These are phyloP conservation scores for Herpailurus yagouaroundi DNA, from an alignment of 2,113 vertebrate species.

Conservation along the genomic window DNA sequence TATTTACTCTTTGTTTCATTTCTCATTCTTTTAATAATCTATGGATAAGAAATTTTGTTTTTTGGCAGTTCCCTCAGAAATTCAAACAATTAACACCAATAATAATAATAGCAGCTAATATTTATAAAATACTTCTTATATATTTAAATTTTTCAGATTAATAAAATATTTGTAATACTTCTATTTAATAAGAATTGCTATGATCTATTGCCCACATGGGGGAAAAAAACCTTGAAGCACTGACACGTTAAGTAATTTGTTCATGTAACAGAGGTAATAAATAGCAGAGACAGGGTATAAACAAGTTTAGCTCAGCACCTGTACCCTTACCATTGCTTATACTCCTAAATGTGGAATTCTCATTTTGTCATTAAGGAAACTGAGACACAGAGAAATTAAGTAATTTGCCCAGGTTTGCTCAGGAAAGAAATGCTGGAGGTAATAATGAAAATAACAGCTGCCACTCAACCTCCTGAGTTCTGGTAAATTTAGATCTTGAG, in stretches of 20 bases:
- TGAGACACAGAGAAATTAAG: not conserved
- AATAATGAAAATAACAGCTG: not conserved
- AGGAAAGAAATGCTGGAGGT: not conserved
- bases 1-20: not conserved
- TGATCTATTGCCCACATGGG: not conserved
- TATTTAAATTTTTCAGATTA: not conserved
- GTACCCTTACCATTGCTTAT: not conserved
- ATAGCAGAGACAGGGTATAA: not conserved
- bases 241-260: not conserved
- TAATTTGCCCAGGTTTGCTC: not conserved
- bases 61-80: not conserved
- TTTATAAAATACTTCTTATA: not conserved
- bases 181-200: not conserved
- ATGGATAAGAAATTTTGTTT: not conserved
- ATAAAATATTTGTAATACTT: not conserved
- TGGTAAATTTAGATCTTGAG: not conserved
- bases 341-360: not conserved
- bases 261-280: not conserved
- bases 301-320: not conserved
- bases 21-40: not conserved
- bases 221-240: not conserved
- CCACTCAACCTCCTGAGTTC: not conserved
- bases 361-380: not conserved
- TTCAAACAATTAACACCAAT: not conserved
- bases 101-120: not conserved